phyloP scores from a whole-genome alignment of 2,113 vertebrate genomes.

The Jaculus jaculus region DNA sequence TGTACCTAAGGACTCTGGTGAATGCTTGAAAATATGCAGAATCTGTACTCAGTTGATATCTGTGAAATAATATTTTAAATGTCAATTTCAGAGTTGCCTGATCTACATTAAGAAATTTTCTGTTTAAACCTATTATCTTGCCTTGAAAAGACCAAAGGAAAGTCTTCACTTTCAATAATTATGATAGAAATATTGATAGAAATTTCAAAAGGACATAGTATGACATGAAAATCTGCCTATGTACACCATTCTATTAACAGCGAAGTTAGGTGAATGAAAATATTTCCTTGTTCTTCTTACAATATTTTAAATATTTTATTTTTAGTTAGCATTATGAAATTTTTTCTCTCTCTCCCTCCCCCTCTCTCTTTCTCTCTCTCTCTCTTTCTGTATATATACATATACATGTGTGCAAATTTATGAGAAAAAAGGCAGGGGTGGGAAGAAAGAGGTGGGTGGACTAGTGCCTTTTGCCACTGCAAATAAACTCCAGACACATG shows the following conservation, averaged over 20 bases:
- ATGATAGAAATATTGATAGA: neutral
- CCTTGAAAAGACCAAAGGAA: constrained; percentile 38
- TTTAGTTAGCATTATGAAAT: neutral
- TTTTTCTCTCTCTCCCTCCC: too few relatives aligned
- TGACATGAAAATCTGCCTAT: neutral
- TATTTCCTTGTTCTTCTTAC: neutral
- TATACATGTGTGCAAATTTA: too few relatives aligned
- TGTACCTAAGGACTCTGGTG: neutral
- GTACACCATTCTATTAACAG: neutral
- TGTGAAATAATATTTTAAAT: constrained; percentile 1
- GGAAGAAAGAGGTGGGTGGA: too few relatives aligned
- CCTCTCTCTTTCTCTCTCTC: too few relatives aligned
- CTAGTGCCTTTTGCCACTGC: too few relatives aligned
- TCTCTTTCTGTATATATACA: too few relatives aligned
- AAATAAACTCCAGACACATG: too few relatives aligned
- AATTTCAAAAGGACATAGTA: neutral
- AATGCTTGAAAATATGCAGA: neutral
- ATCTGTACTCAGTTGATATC: neutral
- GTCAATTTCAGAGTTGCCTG: neutral
- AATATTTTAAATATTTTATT: neutral
- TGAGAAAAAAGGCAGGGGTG: too few relatives aligned
- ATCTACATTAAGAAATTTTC: constrained; percentile 37
- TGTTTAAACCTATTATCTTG: neutral
- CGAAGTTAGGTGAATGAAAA: neutral
- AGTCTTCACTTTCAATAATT: constrained; percentile 23